These are phyloP conservation scores for Coleophora flavipennella DNA, from an alignment of 2,888 invertebrate species.

Conservation along the genomic window DNA sequence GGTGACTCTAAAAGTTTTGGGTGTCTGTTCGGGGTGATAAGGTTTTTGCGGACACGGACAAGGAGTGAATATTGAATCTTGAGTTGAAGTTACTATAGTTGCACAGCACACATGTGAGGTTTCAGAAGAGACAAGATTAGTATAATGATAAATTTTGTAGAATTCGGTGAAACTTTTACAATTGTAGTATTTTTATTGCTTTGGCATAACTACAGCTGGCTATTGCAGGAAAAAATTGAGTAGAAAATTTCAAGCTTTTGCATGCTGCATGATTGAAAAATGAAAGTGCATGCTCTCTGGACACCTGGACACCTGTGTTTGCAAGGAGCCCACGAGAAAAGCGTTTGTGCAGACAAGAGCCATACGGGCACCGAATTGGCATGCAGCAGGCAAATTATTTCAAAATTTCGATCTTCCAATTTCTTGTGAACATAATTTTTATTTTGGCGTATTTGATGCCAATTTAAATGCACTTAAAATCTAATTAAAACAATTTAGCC, in stretches of 20 bases:
- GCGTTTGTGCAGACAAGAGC: conserved; percentile 40
- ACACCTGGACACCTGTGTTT: conserved; percentile 34
- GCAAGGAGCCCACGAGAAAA: conserved; percentile 33
- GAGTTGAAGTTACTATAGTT: conserved; percentile 25
- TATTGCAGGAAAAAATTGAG: conserved; percentile 29
- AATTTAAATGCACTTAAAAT: conserved; percentile 32
- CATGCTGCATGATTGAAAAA: conserved; percentile 64
- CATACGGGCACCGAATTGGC: conserved; percentile 39
- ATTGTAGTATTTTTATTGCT: conserved; percentile 19
- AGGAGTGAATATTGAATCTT: conserved; percentile 20
- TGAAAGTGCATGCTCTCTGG: conserved; percentile 43
- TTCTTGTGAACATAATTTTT: conserved; percentile 16
- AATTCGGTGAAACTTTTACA: too few relatives aligned
- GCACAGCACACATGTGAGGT: conserved; percentile 13
- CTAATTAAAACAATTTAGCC: conserved; percentile 33
- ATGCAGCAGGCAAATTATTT: conserved; percentile 67
- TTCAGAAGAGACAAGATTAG: too few relatives aligned
- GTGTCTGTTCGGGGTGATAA: conserved; percentile 45
- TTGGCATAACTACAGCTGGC: conserved; percentile 27
- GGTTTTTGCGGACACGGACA: conserved; percentile 27
- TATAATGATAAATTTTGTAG: too few relatives aligned
- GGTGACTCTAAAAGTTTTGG: conserved; percentile 67
- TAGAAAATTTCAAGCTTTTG: conserved; percentile 51
- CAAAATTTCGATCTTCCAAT: conserved; percentile 1
- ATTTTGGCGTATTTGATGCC: conserved; percentile 22